Conservation (phyloP, 2,888 invertebrate species). For the Nudaria mundana region DNA sequence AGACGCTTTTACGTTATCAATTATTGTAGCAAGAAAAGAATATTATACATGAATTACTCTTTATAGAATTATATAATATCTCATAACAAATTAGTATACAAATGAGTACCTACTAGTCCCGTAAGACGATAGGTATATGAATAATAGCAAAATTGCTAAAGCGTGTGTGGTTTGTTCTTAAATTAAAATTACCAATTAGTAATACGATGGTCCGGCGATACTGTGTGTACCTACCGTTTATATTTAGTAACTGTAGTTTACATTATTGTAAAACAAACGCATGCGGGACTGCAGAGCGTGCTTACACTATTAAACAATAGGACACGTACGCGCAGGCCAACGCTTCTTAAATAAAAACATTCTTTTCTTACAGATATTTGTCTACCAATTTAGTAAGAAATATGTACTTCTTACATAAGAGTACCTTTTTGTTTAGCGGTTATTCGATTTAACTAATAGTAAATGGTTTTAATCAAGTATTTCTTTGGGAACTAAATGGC, state of each 20-base stretch:
- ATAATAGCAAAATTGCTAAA: slow-evolving; percentile 20
- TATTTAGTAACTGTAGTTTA: slow-evolving; percentile 48
- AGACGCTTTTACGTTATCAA: too few relatives aligned
- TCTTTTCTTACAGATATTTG: slow-evolving; percentile 14
- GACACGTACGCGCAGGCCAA: too few relatives aligned
- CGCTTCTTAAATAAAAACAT: slow-evolving; percentile 21
- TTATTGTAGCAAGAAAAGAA: too few relatives aligned
- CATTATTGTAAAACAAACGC: slow-evolving; percentile 62
- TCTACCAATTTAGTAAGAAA: too few relatives aligned
- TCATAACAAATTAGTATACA: slow-evolving; percentile 13
- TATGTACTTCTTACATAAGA: too few relatives aligned
- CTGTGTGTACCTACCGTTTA: slow-evolving; percentile 44
- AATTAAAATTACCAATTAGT: slow-evolving; percentile 44
- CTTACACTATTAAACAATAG: slow-evolving; percentile 55
- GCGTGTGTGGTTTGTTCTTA: slow-evolving; percentile 20
- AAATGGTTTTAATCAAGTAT: too few relatives aligned
- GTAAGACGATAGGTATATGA: slow-evolving; percentile 9
- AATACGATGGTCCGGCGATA: slow-evolving; percentile 49
- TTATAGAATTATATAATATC: too few relatives aligned
- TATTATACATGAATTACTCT: too few relatives aligned
- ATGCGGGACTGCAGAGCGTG: slow-evolving; percentile 52
- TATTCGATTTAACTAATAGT: too few relatives aligned
- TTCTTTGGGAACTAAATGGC: too few relatives aligned
- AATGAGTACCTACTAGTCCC: slow-evolving; percentile 1
- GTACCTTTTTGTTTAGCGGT: too few relatives aligned